Percentiles rank a stretch among this genome's conserved stretches.
phyloP scores from a whole-genome alignment of 1,140 invertebrate species.

The Micrasema minimum region DNA sequence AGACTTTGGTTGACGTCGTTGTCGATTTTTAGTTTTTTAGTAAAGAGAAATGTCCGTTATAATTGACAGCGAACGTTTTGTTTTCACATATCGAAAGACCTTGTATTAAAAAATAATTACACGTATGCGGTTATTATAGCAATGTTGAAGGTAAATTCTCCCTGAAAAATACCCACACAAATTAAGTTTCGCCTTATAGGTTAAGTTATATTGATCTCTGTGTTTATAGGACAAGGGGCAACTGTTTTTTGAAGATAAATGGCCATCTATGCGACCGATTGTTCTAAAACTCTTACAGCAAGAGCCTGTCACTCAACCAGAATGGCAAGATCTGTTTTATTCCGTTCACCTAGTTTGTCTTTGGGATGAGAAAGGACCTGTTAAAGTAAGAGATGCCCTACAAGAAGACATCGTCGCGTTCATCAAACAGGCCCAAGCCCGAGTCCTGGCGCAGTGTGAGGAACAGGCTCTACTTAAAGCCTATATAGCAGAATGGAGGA shows the following conservation, averaged over 20 bases:
- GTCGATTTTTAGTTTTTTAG: constrained; percentile 8
- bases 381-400: constrained; percentile 87
- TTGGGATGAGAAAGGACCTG: constrained; percentile 95
- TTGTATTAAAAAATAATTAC: constrained; percentile 14
- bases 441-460: constrained; percentile 89
- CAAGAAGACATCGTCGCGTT: constrained; percentile 95
- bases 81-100: constrained; percentile 24
- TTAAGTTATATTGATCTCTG: constrained; percentile 53
- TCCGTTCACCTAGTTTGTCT: constrained; percentile 93
- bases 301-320: constrained; percentile 89
- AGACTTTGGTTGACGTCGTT: constrained; percentile 23
- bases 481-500: constrained; percentile 96
- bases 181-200: constrained; percentile 31
- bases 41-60: constrained; percentile 42
- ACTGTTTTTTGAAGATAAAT: constrained; percentile 92
- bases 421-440: constrained; percentile 91
- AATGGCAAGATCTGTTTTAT: constrained; percentile 98
- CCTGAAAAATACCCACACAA: neutral
- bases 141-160: constrained; percentile 46
- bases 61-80: constrained; percentile 20
- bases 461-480: constrained; percentile 95
- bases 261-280: constrained; percentile 93
- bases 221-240: constrained; percentile 71
- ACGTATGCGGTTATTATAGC: constrained; percentile 40
- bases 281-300: constrained; percentile 93